A percentile compares a stretch with the other conserved stretches of the same genome.
Evolutionary conservation across 2,113 vertebrate species (phyloP).

Genomic region (Origma solitaria): DNA sequence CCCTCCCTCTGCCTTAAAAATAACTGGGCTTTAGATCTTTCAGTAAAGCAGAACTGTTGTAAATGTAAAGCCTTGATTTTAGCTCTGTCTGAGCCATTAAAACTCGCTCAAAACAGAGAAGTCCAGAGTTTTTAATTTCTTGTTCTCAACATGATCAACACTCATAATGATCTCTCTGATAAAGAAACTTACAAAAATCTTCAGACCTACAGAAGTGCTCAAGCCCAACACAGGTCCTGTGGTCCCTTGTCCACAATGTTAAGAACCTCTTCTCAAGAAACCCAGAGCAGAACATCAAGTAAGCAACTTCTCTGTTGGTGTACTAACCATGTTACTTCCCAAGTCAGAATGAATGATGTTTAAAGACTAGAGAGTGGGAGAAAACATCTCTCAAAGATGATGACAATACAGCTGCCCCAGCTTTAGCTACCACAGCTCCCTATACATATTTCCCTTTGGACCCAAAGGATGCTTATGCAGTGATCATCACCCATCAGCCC

Average conservation of each 20-base stretch:
- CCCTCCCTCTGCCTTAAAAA: neutral
- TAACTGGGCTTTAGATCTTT: neutral
- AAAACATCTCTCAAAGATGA: neutral
- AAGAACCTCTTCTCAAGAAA: neutral
- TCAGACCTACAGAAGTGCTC: neutral
- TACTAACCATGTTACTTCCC: neutral
- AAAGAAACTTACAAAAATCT: neutral
- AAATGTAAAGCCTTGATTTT: neutral
- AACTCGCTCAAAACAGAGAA: neutral
- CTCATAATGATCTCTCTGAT: neutral
- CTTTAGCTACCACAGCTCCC: neutral
- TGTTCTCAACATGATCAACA: neutral
- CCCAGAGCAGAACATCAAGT: neutral
- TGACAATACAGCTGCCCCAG: rapidly evolving
- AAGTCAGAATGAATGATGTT: neutral
- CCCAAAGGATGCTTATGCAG: neutral
- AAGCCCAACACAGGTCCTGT: neutral
- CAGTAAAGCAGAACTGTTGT: neutral
- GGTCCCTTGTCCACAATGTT: rapidly evolving
- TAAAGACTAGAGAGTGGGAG: neutral
- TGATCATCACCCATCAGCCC: neutral
- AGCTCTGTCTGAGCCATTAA: neutral
- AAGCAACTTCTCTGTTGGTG: neutral
- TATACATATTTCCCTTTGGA: neutral
- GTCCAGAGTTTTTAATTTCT: neutral